A percentile compares a stretch with the other conserved stretches of the same genome.
Conservation (phyloP, 2,113 vertebrate genomes). For the Barnardius zonarius region DNA sequence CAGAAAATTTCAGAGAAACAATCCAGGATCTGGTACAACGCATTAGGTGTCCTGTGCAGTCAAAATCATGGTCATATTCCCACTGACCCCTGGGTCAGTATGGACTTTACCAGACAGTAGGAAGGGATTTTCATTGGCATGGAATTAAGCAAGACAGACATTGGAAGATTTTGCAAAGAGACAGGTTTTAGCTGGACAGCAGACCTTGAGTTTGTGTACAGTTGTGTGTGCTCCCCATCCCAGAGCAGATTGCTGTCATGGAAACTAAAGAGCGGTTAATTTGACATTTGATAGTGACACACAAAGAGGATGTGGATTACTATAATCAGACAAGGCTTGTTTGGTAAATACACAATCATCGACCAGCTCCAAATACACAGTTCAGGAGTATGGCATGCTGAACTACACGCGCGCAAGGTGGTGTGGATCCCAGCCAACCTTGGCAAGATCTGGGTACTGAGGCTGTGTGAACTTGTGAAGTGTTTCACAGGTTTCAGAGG, state of each 20-base stretch:
- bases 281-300: neutral
- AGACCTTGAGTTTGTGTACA: neutral
- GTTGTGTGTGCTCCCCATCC: neutral
- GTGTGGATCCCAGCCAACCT: conserved; percentile 11
- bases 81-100: neutral
- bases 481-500: conserved; percentile 42
- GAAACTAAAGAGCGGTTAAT: neutral
- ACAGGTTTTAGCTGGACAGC: neutral
- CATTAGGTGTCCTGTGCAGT: neutral
- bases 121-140: neutral
- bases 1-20: neutral
- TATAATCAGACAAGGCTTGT: neutral
- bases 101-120: neutral
- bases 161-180: neutral
- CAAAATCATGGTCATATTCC: neutral
- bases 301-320: neutral
- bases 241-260: neutral
- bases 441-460: conserved; percentile 18
- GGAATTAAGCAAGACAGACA: neutral
- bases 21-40: neutral
- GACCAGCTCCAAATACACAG: neutral
- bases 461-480: conserved; percentile 46
- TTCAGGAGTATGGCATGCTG: neutral
- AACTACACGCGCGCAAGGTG: neutral
- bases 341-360: neutral